phyloP scores from a whole-genome alignment of 2,888 invertebrate genomes.

The Dynastes grantii region DNA sequence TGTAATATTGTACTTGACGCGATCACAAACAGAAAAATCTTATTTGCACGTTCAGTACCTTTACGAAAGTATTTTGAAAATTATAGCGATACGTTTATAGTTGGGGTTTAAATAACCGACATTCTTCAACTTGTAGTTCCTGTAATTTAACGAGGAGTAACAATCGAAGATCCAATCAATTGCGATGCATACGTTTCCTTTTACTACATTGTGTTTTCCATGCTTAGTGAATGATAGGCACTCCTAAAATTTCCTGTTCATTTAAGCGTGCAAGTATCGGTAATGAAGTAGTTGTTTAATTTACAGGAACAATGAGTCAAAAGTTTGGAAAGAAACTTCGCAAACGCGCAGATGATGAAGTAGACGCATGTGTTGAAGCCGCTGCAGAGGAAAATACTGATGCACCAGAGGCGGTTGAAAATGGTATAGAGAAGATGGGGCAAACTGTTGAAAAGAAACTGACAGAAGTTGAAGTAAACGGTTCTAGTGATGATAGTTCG shows the following conservation, averaged over 20 bases:
- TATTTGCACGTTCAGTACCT: neutral
- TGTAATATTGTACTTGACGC: neutral
- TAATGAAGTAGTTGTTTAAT: neutral
- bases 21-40: neutral
- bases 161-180: neutral
- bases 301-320: conserved; percentile 50
- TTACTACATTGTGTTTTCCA: neutral
- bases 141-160: neutral
- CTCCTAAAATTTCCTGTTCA: conserved; percentile 34
- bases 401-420: conserved; percentile 7
- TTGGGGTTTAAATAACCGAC: conserved; percentile 36
- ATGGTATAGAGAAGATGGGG: conserved; percentile 17
- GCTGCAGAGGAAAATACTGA: neutral
- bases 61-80: neutral
- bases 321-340: conserved; percentile 42
- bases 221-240: conserved; percentile 10
- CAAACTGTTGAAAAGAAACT: neutral
- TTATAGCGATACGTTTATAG: neutral
- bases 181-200: neutral
- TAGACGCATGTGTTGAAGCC: neutral
- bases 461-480: conserved; percentile 29
- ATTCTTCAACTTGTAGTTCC: neutral
- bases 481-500: conserved; percentile 27
- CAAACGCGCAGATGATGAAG: conserved; percentile 42
- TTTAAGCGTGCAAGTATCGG: conserved; percentile 36